Evolutionary conservation across 64 coral and sea anemone genomes (phyloP).

Genomic region (Porites australiensis): DNA sequence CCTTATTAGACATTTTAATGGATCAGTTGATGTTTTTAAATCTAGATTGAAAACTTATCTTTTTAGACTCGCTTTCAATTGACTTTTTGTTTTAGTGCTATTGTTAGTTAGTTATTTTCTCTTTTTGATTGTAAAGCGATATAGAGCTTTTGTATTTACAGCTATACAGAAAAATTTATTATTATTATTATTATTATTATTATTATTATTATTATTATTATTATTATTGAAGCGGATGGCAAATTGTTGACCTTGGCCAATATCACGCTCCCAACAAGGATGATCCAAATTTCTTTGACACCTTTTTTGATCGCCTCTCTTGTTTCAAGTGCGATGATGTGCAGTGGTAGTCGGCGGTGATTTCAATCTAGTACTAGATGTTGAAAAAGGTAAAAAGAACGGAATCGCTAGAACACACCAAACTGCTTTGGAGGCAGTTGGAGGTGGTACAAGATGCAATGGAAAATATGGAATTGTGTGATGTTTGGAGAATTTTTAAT

Average conservation of each 20-base stretch:
- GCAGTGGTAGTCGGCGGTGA: background rate
- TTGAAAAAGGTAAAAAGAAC: conserved; percentile 7
- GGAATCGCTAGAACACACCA: conserved; percentile 13
- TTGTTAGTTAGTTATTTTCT: too few relatives aligned
- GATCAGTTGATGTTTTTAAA: too few relatives aligned
- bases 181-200: too few relatives aligned
- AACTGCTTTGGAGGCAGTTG: background rate
- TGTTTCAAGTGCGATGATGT: background rate
- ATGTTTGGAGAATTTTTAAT: conserved; percentile 14
- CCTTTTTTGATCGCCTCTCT: background rate
- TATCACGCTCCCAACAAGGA: background rate
- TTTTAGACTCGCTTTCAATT: too few relatives aligned
- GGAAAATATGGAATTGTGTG: conserved; percentile 9
- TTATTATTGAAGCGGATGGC: background rate
- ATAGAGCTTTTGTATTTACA: too few relatives aligned
- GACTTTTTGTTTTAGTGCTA: too few relatives aligned
- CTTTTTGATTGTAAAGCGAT: too few relatives aligned
- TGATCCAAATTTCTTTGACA: background rate
- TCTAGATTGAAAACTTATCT: too few relatives aligned
- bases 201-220: too few relatives aligned
- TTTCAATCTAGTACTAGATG: conserved; percentile 7
- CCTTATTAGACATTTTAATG: too few relatives aligned
- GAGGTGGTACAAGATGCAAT: background rate
- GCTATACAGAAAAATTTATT: too few relatives aligned
- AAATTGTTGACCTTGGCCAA: background rate